phyloP scores from a whole-genome alignment of 2,888 invertebrate genomes.

The Drosophila recens region DNA sequence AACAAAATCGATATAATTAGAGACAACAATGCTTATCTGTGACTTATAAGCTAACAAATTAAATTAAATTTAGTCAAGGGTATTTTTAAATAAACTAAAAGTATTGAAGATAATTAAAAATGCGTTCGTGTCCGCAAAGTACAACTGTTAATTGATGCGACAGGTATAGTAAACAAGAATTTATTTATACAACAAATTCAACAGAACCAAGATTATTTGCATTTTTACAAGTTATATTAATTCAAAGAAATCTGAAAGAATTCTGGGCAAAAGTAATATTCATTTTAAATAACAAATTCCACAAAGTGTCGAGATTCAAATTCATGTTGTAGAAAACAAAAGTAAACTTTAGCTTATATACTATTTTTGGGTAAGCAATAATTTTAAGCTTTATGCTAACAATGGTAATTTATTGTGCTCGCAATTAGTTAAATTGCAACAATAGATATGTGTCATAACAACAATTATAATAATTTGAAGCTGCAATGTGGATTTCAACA shows the following conservation, averaged over 20 bases:
- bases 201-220: background rate
- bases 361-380: background rate
- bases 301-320: background rate
- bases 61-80: too few species aligned
- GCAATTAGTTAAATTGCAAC: slow-evolving; percentile 12
- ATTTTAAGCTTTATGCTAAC: background rate
- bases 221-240: background rate
- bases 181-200: background rate
- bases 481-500: slow-evolving; percentile 58
- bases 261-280: background rate
- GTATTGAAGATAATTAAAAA: too few species aligned
- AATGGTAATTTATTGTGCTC: background rate
- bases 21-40: background rate
- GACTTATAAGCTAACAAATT: too few species aligned
- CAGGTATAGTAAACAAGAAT: background rate
- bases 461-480: slow-evolving; percentile 32
- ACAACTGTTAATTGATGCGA: too few species aligned
- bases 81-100: too few species aligned
- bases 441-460: slow-evolving; percentile 21
- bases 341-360: background rate
- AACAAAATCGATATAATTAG: background rate
- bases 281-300: background rate
- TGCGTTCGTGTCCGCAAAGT: too few species aligned
- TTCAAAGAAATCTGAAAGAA: background rate
- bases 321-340: background rate